Conservation (phyloP, 2,888 invertebrate genomes). For the Bhutanitis thaidina region DNA sequence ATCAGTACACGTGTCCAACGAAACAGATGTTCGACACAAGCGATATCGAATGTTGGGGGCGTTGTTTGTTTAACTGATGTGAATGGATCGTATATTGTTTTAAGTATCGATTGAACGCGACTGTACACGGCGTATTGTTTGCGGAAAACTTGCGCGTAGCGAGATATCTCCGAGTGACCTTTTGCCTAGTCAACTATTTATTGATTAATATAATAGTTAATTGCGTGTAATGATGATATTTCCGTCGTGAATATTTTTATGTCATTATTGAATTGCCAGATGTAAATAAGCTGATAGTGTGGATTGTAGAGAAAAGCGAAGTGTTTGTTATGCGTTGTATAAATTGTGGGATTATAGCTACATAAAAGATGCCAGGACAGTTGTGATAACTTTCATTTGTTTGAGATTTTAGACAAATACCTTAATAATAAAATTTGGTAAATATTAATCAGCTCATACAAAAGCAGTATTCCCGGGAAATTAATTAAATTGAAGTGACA, state of each 20-base stretch:
- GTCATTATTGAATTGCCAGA: background rate
- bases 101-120: background rate
- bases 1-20: conserved; percentile 14
- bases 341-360: too few species aligned
- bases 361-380: too few species aligned
- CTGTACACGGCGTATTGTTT: conserved; percentile 9
- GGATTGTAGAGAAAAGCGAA: too few species aligned
- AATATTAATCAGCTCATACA: too few species aligned
- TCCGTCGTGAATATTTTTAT: conserved; percentile 3
- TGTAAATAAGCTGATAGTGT: too few species aligned
- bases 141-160: conserved; percentile 9
- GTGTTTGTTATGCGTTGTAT: too few species aligned
- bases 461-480: too few species aligned
- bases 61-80: conserved; percentile 3
- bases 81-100: conserved; percentile 10
- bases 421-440: too few species aligned
- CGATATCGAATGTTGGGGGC: conserved; percentile 18
- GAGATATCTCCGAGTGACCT: conserved; percentile 18
- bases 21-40: conserved; percentile 8
- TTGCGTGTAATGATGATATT: background rate
- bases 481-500: too few species aligned
- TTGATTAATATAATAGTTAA: conserved; percentile 15
- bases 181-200: conserved; percentile 7
- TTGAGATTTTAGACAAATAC: too few species aligned
- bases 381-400: too few species aligned